phyloP scores from a whole-genome alignment of 2,888 invertebrate species.

The Ophioninae sp. region DNA sequence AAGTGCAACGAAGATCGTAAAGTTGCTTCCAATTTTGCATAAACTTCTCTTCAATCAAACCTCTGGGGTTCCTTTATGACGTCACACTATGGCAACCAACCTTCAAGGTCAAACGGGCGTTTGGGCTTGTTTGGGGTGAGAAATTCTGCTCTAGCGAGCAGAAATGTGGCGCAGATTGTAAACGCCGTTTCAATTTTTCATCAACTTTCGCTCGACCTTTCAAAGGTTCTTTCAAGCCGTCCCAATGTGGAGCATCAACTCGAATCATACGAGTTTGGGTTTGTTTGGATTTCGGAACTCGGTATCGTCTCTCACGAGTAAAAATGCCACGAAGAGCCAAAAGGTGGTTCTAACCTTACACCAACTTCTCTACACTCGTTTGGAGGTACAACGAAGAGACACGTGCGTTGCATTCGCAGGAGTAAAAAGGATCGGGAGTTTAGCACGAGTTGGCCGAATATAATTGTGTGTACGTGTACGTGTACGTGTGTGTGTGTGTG shows the following conservation, averaged over 20 bases:
- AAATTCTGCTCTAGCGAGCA: too few species aligned
- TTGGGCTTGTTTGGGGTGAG: too few species aligned
- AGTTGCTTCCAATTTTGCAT: too few species aligned
- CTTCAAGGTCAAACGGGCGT: too few species aligned
- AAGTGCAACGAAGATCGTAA: too few species aligned
- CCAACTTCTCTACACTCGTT: conserved; percentile 5
- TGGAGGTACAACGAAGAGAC: conserved; percentile 5
- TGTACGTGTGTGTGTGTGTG: conserved; percentile 13
- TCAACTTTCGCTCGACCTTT: too few species aligned
- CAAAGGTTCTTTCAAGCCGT: background rate
- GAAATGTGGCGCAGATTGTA: too few species aligned
- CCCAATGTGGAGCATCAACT: background rate
- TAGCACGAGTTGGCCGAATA: conserved; percentile 42
- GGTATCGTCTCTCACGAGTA: background rate
- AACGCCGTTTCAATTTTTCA: too few species aligned
- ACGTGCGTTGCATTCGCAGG: conserved; percentile 35
- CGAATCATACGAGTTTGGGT: background rate
- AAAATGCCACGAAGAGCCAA: background rate
- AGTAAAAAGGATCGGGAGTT: conserved; percentile 39
- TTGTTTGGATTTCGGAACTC: background rate
- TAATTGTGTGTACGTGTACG: conserved; percentile 19
- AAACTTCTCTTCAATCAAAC: too few species aligned
- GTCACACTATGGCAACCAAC: too few species aligned
- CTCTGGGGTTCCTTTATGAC: too few species aligned
- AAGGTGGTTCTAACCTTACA: background rate